Percentiles rank a stretch among this genome's conserved stretches.
Conservation (phyloP, 2,888 invertebrate genomes). For the Xestia xanthographa region DNA sequence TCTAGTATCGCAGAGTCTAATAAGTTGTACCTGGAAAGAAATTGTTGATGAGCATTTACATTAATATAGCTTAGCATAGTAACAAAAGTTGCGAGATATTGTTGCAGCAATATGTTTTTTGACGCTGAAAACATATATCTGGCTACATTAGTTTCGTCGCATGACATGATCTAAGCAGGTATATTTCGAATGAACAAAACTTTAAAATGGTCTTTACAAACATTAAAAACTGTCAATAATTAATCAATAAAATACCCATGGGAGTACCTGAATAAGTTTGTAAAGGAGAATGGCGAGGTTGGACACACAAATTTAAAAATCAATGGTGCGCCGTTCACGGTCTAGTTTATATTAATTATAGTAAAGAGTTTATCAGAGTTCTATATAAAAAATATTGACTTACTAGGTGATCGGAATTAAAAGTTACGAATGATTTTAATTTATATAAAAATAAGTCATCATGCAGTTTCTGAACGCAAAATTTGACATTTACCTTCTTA, state of each 20-base stretch:
- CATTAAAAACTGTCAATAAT: not conserved
- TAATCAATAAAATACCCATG: not conserved
- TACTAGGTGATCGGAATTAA: too few species aligned
- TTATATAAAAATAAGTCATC: too few species aligned
- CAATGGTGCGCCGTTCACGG: too few species aligned
- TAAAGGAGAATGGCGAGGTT: too few species aligned
- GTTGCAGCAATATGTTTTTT: not conserved
- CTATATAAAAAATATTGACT: too few species aligned
- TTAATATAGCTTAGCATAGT: not conserved
- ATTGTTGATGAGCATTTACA: not conserved
- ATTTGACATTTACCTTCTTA: too few species aligned
- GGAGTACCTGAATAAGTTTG: not conserved
- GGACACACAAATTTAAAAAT: too few species aligned
- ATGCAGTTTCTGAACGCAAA: too few species aligned
- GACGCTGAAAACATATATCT: not conserved
- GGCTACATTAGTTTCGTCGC: not conserved
- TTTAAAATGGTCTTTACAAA: not conserved
- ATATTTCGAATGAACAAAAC: not conserved
- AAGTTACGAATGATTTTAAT: too few species aligned
- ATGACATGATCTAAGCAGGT: not conserved
- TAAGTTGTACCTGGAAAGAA: conserved; percentile 95
- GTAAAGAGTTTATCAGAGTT: too few species aligned
- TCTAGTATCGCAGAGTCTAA: conserved; percentile 99
- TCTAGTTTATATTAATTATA: too few species aligned
- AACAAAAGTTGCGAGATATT: not conserved